phyloP scores from a whole-genome alignment of 2,888 invertebrate species.

The Lasioglossum morio region DNA sequence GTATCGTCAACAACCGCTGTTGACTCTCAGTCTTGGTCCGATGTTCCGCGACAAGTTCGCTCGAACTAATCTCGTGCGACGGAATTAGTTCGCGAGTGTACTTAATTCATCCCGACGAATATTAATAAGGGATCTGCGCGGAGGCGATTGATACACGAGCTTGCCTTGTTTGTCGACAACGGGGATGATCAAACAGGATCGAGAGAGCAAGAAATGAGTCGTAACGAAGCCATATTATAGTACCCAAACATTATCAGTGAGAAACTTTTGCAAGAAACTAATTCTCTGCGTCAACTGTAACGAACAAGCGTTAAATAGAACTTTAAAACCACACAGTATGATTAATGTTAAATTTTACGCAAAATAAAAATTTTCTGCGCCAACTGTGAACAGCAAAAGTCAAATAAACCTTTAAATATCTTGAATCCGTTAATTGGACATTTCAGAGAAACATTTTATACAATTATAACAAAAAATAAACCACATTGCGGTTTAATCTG shows the following conservation, averaged over 20 bases:
- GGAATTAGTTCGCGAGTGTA: constrained; percentile 26
- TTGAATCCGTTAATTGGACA: no score
- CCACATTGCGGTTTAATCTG: no score
- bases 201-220: not conserved
- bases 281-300: not conserved
- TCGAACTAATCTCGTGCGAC: constrained; percentile 31
- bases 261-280: not conserved
- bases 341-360: not conserved
- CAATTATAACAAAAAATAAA: not conserved
- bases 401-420: not conserved
- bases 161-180: not conserved
- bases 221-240: not conserved
- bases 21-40: not conserved
- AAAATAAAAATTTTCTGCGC: no score
- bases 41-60: constrained; percentile 25
- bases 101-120: constrained; percentile 40
- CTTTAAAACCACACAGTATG: no score
- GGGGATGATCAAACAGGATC: not conserved
- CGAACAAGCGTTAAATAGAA: not conserved
- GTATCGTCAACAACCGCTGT: constrained; percentile 3
- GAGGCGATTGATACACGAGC: constrained; percentile 11
- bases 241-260: not conserved
- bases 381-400: no score
- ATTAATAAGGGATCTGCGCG: constrained; percentile 17
- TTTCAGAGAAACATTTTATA: not conserved